Evolutionary conservation across 2,113 vertebrate species (phyloP), one percentile per base, ranked within the genome.

Genomic region (Bungarus multicinctus): DNA sequence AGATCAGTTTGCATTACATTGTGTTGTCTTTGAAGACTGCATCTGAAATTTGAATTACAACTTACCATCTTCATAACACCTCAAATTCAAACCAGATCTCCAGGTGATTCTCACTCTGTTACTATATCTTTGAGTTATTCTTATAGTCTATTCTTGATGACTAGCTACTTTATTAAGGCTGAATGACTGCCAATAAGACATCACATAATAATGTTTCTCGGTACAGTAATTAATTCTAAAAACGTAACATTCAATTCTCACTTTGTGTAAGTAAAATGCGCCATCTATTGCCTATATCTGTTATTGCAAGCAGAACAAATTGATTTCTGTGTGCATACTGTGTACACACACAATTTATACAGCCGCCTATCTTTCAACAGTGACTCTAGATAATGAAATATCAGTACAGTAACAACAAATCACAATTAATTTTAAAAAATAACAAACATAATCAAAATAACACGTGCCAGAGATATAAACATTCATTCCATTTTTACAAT

Each of bases 261-360:
- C 6, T 81, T 43, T 81, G 18, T 9, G 9, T 88, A 93, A 91
- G 91, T 7, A 1, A 93, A 94, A 94, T 52, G 85, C 95, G 95
- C 97, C 97, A 97, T 94, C 97, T 98, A 94, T 95, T 96, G 96
- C 88, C 1, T 52, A 2, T 1, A 34, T 12, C 0, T 0, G 20
- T 53, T 69, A 64, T 34, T 0, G 0, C 89, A 86, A 50, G 30
- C 53, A 86, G 43, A 60, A 47, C 4, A 89, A 39, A 23, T 34
- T 54, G 34, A 39, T 43, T 5, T 69, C 30, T 69, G 27, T 18
- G 16, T 81, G 16, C 18, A 39, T 47, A 47, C 3, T 43, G 8
- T 22, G 3, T 22, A 12, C 43, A 47, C 6, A 8, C 18, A 86
- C 43, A 86, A 23, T 43, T 81, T 81, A 20, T 81, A 39, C n/a